Base-by-base conservation (phyloP, 2,888 invertebrate genomes). In the Tetrapedia diversipes region DNA sequence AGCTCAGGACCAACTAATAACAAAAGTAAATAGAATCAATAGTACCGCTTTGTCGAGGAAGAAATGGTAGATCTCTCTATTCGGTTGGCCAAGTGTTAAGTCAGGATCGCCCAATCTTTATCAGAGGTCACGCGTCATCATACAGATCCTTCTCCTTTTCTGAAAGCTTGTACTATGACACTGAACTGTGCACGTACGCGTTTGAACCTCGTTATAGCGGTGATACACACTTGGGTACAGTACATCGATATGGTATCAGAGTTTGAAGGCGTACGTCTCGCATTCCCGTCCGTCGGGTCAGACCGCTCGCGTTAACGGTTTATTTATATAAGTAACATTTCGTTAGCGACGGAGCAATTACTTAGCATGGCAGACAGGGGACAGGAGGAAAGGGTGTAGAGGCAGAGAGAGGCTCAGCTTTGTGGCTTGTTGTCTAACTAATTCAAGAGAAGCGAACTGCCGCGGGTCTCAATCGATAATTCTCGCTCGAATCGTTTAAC, bases 371-470 rank as follows among this genome's bases (percentile, higher is more conserved):
- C 69, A 24, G 37, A 24, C 16, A 11, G 3, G 4, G 22, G 22
- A 27, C 11, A 1, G 53, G 2, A 2, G 4, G 3, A 22, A n/a
- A 16, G 27, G 2, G 34, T 19, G 51, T 8, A 45, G 16, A 64
- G 41, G 59, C 16, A n/a, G 49, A 37, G 37, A 32, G 8, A 47
- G 29, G 43, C 43, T 53, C 64, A 69, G 75, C 77, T 84, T 81
- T 81, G 80, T 71, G 78, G 80, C 76, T 80, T 71, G 80, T 83
- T 76, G 74, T 59, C 63, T 76, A 67, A 83, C 80, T 83, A 78
- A 83, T 83, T 83, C 80, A 78, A 83, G 78, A 69, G 80, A 72
- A 68, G 63, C 73, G 65, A 77, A 75, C 76, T 53, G 51, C 70
- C 68, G 45, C 63, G 47, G 56, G 34, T 64, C 29, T 51, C 54